A percentile compares a stretch with the other conserved stretches of the same genome.
phyloP scores from a whole-genome alignment of 2,888 invertebrate species.

The Serripes groenlandicus region DNA sequence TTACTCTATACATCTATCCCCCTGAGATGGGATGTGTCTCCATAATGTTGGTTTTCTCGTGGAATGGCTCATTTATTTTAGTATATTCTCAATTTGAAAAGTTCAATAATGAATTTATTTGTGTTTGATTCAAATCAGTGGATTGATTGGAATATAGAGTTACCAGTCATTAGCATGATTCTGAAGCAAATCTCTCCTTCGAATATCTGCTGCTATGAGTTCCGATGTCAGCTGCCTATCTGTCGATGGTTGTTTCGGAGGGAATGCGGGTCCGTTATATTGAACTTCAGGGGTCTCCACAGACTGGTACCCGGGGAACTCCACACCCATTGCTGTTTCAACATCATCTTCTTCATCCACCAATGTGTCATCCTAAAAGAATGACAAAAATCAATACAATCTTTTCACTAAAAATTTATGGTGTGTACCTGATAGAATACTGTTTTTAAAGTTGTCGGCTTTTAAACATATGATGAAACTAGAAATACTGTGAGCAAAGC shows the following conservation, averaged over 20 bases:
- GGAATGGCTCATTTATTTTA: too few species aligned
- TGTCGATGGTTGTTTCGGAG: conserved; percentile 67
- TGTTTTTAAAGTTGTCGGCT: too few species aligned
- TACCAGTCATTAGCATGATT: conserved; percentile 83
- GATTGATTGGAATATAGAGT: too few species aligned
- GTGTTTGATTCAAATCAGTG: too few species aligned
- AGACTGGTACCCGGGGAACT: conserved; percentile 82
- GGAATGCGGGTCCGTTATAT: conserved; percentile 78
- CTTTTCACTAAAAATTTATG: too few species aligned
- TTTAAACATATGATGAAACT: too few species aligned
- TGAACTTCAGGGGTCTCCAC: conserved; percentile 59
- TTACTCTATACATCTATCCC: too few species aligned
- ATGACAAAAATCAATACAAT: background rate
- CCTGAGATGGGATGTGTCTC: too few species aligned
- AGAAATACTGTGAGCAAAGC: too few species aligned
- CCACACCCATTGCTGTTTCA: conserved; percentile 77
- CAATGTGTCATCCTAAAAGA: conserved; percentile 57
- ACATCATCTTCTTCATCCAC: conserved; percentile 73
- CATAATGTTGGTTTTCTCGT: too few species aligned
- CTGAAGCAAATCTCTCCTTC: conserved; percentile 78
- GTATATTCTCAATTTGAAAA: too few species aligned
- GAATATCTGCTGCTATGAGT: conserved; percentile 80
- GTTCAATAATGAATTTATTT: too few species aligned
- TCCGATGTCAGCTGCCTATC: conserved; percentile 72
- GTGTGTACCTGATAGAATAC: background rate